These are phyloP conservation scores for Flexamia atlantica DNA, from an alignment of 2,888 invertebrate genomes.

Conservation along the genomic window DNA sequence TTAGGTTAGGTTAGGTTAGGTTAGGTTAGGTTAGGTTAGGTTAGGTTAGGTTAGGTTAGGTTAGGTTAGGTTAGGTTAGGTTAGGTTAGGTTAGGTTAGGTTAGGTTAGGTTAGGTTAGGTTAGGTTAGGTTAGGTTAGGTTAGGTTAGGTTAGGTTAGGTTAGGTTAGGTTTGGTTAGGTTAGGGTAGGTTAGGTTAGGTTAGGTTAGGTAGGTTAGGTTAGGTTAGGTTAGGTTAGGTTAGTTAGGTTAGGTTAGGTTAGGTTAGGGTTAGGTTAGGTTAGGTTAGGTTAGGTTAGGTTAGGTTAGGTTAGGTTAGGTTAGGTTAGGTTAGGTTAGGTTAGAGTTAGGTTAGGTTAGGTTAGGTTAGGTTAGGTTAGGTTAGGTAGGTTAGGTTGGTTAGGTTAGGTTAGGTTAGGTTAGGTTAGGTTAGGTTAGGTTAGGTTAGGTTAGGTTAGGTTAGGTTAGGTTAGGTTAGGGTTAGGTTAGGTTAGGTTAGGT, in stretches of 20 bases:
- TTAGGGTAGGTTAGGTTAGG: slow-evolving; percentile 61
- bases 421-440: slow-evolving; percentile 40
- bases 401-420: slow-evolving; percentile 37
- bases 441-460: slow-evolving; percentile 39
- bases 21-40: slow-evolving; percentile 70
- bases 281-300: slow-evolving; percentile 64
- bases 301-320: slow-evolving; percentile 71
- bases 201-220: slow-evolving; percentile 59
- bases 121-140: slow-evolving; percentile 63
- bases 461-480: slow-evolving; percentile 61
- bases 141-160: slow-evolving; percentile 62
- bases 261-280: too few species aligned
- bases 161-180: slow-evolving; percentile 60
- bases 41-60: slow-evolving; percentile 70
- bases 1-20: slow-evolving; percentile 69
- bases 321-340: slow-evolving; percentile 41
- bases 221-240: slow-evolving; percentile 59
- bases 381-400: slow-evolving; percentile 40
- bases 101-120: slow-evolving; percentile 64
- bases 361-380: slow-evolving; percentile 40
- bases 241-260: slow-evolving; percentile 50
- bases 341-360: slow-evolving; percentile 30
- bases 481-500: slow-evolving; percentile 55
- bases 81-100: slow-evolving; percentile 61
- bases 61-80: slow-evolving; percentile 68